phyloP scores from a whole-genome alignment of 2,797 vertebrate species.

The Mormyrops boulengeri region DNA sequence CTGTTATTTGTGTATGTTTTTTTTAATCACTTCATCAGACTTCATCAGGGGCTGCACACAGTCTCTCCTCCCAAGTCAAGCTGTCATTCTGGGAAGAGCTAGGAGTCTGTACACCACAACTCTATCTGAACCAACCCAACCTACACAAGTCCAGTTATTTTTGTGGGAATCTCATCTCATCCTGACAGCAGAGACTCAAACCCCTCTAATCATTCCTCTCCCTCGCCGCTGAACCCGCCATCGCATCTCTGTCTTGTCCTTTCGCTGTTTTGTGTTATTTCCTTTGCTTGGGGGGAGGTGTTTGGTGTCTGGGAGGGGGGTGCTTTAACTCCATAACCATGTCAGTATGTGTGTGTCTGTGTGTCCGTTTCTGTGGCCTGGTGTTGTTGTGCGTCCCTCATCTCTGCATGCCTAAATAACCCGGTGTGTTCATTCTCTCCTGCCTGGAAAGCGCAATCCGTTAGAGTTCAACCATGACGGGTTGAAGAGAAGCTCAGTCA shows the following conservation, averaged over 20 bases:
- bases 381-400: slow-evolving; percentile 36
- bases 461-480: slow-evolving; percentile 87
- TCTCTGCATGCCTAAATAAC: slow-evolving; percentile 81
- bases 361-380: not conserved
- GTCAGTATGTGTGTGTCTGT: not conserved
- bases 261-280: not conserved
- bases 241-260: not conserved
- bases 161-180: not conserved
- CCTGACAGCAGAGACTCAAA: not conserved
- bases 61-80: not conserved
- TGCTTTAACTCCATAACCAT: not conserved
- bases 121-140: not conserved
- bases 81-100: not conserved
- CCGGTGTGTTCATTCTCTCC: slow-evolving; percentile 74
- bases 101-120: not conserved
- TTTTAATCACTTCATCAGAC: not conserved
- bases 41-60: not conserved
- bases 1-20: not conserved
- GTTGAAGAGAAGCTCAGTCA: slow-evolving; percentile 84
- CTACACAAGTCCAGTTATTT: not conserved
- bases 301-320: not conserved
- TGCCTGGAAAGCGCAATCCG: slow-evolving; percentile 86
- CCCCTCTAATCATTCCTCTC: not conserved
- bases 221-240: slow-evolving; percentile 21
- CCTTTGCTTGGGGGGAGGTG: not conserved